Evolutionary conservation across 2,797 vertebrate species (phyloP).

Genomic region (Hipposideros larvatus): DNA sequence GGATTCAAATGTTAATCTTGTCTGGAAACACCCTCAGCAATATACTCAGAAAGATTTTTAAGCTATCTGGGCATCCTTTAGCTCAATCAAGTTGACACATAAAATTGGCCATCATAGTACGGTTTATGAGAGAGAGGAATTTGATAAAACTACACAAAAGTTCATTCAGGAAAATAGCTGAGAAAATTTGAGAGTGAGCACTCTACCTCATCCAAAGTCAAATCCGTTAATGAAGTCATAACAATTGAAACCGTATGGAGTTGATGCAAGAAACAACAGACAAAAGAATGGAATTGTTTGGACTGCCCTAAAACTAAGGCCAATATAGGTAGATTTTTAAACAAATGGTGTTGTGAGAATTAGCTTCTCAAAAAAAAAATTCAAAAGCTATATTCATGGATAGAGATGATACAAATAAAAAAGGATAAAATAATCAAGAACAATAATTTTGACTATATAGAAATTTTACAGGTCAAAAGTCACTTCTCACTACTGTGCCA

Average conservation of each 20-base stretch:
- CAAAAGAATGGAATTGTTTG: not conserved
- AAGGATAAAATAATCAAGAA: not conserved
- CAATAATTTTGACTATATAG: not conserved
- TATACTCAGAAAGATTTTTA: not conserved
- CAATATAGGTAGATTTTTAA: not conserved
- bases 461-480: not conserved
- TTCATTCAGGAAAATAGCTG: not conserved
- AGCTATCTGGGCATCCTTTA: not conserved
- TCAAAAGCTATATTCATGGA: conserved; percentile 15
- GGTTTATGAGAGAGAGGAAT: not conserved
- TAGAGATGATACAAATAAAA: not conserved
- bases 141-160: not conserved
- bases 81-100: not conserved
- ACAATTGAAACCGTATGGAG: not conserved
- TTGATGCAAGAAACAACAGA: not conserved
- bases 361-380: not conserved
- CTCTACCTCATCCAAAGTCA: not conserved
- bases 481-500: not conserved
- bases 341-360: not conserved
- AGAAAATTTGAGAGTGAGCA: not conserved
- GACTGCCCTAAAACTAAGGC: not conserved
- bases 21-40: not conserved
- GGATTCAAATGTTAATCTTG: not conserved
- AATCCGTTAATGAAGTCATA: not conserved
- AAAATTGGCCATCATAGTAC: not conserved